Percentiles rank a stretch among this genome's conserved stretches.
These are phyloP conservation scores for Smutsia temminckii DNA, from an alignment of 2,797 vertebrate species.

Conservation along the genomic window DNA sequence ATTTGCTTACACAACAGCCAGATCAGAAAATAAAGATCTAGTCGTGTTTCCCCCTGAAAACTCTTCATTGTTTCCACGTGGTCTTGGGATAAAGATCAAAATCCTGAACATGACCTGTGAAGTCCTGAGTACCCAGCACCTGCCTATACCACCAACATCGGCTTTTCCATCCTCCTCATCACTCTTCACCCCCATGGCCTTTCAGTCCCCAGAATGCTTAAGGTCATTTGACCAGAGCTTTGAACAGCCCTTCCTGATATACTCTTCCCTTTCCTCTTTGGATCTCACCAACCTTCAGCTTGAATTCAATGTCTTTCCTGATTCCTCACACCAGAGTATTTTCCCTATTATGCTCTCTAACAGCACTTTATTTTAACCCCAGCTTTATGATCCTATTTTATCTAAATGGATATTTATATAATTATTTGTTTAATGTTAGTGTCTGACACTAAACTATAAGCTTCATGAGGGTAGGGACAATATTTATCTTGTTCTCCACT, in stretches of 20 bases:
- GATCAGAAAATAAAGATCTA: background rate
- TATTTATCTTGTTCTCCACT: background rate
- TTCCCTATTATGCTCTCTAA: background rate
- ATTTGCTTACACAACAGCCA: background rate
- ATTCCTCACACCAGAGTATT: background rate
- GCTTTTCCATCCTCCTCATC: background rate
- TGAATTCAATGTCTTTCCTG: background rate
- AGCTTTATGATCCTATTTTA: background rate
- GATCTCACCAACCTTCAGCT: background rate
- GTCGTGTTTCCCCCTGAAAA: background rate
- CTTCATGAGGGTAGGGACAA: background rate
- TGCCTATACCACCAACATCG: background rate
- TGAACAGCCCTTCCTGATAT: background rate
- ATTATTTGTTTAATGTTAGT: constrained; percentile 15
- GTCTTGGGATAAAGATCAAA: background rate
- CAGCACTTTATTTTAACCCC: background rate
- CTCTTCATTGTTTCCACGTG: background rate
- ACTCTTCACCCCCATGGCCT: background rate
- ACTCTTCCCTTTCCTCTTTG: background rate
- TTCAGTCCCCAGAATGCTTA: background rate
- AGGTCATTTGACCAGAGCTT: background rate
- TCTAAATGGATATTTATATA: background rate
- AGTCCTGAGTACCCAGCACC: background rate
- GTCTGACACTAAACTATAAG: background rate
- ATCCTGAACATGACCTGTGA: background rate